phyloP scores from a whole-genome alignment of 2,888 invertebrate species.

The Cephus nigrinus region DNA sequence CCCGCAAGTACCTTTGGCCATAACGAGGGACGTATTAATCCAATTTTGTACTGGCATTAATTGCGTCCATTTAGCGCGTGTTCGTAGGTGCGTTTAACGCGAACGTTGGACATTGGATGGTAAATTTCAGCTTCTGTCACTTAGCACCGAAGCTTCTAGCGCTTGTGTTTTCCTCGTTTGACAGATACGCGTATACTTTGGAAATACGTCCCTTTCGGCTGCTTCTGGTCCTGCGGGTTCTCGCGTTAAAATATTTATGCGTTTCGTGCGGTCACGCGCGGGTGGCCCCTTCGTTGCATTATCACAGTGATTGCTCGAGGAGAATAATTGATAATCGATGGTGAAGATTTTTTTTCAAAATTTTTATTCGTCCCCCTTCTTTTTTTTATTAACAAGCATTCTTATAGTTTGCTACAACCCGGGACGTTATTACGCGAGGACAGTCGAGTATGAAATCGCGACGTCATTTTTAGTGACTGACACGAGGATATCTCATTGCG shows the following conservation, averaged over 20 bases:
- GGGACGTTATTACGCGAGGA: background rate
- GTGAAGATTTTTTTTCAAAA: background rate
- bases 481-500: background rate
- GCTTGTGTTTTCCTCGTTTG: background rate
- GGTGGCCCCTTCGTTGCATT: conserved; percentile 16
- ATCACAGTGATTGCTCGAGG: conserved; percentile 56
- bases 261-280: background rate
- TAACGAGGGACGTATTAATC: background rate
- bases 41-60: background rate
- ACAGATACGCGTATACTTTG: background rate
- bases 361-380: background rate
- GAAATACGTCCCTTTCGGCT: background rate
- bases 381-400: background rate
- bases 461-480: background rate
- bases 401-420: background rate
- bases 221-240: background rate
- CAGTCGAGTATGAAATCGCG: background rate
- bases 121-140: background rate
- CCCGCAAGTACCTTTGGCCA: background rate
- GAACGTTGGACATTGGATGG: background rate
- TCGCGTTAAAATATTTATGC: background rate
- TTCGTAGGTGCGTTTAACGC: background rate
- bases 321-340: conserved; percentile 26
- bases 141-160: background rate
- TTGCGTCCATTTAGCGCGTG: background rate